Conservation (phyloP, 2,888 invertebrate genomes). For the Ophion ventricosus region DNA sequence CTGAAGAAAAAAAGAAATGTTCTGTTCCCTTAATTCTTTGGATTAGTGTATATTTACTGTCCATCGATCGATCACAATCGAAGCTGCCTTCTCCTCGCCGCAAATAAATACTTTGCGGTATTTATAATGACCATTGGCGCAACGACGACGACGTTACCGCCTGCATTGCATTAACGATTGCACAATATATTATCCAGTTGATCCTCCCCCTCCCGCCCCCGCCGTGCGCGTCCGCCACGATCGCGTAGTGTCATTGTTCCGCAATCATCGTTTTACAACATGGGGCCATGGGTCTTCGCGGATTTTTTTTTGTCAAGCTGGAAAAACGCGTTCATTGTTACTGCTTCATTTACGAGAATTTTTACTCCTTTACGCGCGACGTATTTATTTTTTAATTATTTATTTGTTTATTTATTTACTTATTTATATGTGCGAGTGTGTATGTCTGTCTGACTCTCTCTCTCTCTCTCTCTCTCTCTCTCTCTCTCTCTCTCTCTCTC, state of each 20-base stretch:
- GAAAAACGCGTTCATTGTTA: too few species aligned
- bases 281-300: neutral
- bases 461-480: too few species aligned
- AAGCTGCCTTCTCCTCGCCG: constrained; percentile 35
- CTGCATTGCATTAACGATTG: constrained; percentile 49
- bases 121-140: constrained; percentile 50
- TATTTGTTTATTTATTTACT: too few species aligned
- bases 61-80: constrained; percentile 14
- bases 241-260: constrained; percentile 12
- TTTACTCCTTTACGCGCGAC: too few species aligned
- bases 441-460: too few species aligned
- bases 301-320: neutral
- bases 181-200: constrained; percentile 48
- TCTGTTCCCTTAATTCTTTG: too few species aligned
- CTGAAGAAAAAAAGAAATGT: too few species aligned
- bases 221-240: too few species aligned
- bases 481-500: too few species aligned
- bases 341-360: too few species aligned
- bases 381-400: too few species aligned
- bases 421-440: too few species aligned
- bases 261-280: constrained; percentile 13
- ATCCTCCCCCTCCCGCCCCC: neutral
- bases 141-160: constrained; percentile 26
- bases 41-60: neutral
- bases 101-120: constrained; percentile 56